Evolutionary conservation across 2,113 vertebrate genomes (phyloP).

Genomic region (Gadus chalcogrammus): DNA sequence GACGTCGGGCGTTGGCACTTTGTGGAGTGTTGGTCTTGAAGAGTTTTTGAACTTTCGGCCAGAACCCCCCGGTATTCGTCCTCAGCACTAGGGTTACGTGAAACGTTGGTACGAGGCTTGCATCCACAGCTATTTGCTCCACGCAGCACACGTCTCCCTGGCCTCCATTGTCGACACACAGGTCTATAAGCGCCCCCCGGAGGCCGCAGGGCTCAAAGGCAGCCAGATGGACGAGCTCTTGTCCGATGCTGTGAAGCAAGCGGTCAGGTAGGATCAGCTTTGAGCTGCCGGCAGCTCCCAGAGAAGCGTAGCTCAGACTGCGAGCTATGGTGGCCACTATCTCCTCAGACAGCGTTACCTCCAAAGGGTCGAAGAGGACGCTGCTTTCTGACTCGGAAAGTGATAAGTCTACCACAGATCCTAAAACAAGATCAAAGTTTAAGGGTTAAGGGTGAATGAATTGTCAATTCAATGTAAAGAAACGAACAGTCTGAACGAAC

Average conservation of each 20-base stretch:
- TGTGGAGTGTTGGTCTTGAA: slow-evolving; percentile 71
- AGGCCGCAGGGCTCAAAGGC: slow-evolving; percentile 89
- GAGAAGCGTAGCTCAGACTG: slow-evolving; percentile 74
- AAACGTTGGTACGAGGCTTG: slow-evolving; percentile 85
- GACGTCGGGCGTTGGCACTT: slow-evolving; percentile 30
- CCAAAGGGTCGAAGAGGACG: slow-evolving; percentile 81
- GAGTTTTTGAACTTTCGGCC: slow-evolving; percentile 89
- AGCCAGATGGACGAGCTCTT: slow-evolving; percentile 85
- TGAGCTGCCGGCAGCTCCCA: slow-evolving; percentile 70
- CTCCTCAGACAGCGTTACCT: slow-evolving; percentile 79
- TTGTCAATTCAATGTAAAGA: too few relatives aligned
- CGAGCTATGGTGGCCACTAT: slow-evolving; percentile 77
- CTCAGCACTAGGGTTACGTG: slow-evolving; percentile 87
- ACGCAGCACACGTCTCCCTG: slow-evolving; percentile 67
- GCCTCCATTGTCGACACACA: slow-evolving; percentile 84
- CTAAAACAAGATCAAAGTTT: slow-evolving; percentile 46
- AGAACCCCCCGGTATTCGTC: slow-evolving; percentile 80
- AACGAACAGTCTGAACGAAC: too few relatives aligned
- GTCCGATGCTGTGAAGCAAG: slow-evolving; percentile 77
- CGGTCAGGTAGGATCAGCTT: slow-evolving; percentile 79
- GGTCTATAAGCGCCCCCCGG: slow-evolving; percentile 86
- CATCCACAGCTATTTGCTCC: slow-evolving; percentile 84
- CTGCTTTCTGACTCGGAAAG: slow-evolving; percentile 73
- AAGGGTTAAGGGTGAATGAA: background rate
- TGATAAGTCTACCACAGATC: slow-evolving; percentile 72